These are phyloP conservation scores for Terrapene triunguis DNA, from an alignment of 2,113 vertebrate species.

Conservation along the genomic window DNA sequence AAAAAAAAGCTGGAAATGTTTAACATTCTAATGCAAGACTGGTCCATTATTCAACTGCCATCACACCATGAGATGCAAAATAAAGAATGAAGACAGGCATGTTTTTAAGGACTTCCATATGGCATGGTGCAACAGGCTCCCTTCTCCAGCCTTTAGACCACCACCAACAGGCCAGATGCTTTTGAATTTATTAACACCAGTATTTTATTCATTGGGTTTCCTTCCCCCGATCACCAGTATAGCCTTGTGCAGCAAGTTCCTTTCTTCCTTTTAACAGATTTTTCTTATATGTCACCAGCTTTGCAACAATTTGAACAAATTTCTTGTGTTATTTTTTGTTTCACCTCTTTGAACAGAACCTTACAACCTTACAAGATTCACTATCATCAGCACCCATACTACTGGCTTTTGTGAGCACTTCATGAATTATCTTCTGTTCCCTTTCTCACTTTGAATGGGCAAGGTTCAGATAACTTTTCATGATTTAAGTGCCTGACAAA, in stretches of 20 bases:
- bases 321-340: constrained; percentile 34
- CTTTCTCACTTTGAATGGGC: constrained; percentile 28
- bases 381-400: constrained; percentile 50
- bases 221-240: too few species aligned
- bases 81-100: not conserved
- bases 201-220: not conserved
- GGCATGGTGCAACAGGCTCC: not conserved
- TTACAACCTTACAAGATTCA: not conserved
- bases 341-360: constrained; percentile 35
- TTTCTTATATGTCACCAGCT: not conserved
- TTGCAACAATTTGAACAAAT: not conserved
- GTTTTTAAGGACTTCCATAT: not conserved
- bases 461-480: constrained; percentile 31
- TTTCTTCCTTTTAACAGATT: not conserved
- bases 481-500: constrained; percentile 28
- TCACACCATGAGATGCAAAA: not conserved
- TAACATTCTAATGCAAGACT: not conserved
- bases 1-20: not conserved
- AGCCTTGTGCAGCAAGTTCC: too few species aligned
- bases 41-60: not conserved
- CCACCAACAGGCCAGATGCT: not conserved
- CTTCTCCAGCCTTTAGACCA: not conserved
- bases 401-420: not conserved
- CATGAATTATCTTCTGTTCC: constrained; percentile 15
- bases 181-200: not conserved